Base-by-base conservation (phyloP, 2,797 vertebrate species). In the Rhynchotus rufescens region DNA sequence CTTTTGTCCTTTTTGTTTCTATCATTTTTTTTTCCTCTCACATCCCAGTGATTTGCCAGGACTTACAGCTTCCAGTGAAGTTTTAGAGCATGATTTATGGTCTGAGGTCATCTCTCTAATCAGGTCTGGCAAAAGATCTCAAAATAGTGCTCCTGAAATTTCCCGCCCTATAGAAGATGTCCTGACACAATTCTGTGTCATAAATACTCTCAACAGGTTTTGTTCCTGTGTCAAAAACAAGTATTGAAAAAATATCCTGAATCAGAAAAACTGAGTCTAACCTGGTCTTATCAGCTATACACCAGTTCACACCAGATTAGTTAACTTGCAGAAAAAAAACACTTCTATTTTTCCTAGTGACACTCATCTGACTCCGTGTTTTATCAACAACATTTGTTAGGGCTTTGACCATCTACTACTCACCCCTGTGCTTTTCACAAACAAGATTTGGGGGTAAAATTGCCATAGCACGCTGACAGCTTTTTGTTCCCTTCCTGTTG, bases 201-300 rank as follows among this genome's bases (percentile, higher is more conserved):
- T 28, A 92, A 86, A 69, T 84, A 20, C 20, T 34, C 60, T 74
- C 40, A 0, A 0, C 42, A 64, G 74, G 80, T 91, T 92, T 93
- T 65, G 71, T 90, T 95, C 92, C 87, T 62, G 20, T 56, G 17
- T 89, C 77, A 66, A 80, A 86, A 91, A 77, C 49, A 90, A 76
- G 75, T 6, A 20, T 49, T 85, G 84, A 88, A 79, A 95, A 90
- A 67, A 80, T 56, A 45, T 83, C 61, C 44, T 91, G 89, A 93
- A 94, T 94, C 80, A 80, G 82, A 85, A 64, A 57, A 64, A 73
- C 10, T 10, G 0, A 32, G 74, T 54, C 47, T 64, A 74, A 25
- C 44, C 40, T 57, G 67, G 51, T 84, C 57, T 81, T 66, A 64
- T 34, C 0, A 2, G 79, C 44, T 80, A 13, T 61, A 15, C 0